Conservation (phyloP, 2,113 vertebrate genomes). For the Cygnus atratus region DNA sequence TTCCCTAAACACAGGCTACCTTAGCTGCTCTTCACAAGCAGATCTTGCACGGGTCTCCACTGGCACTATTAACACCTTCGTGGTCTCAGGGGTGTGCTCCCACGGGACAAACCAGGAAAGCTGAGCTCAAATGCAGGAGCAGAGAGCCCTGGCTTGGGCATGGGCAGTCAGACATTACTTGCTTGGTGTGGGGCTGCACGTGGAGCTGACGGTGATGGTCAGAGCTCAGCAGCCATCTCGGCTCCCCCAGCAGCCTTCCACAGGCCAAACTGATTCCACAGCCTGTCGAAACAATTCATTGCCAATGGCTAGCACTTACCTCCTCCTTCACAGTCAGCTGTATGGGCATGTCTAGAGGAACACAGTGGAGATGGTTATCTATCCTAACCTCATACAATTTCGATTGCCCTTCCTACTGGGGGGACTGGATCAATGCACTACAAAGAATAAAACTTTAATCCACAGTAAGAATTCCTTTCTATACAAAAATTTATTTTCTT, state of each 20-base stretch:
- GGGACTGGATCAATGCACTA: background rate
- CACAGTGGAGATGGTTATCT: background rate
- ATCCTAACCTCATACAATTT: background rate
- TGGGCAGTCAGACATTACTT: background rate
- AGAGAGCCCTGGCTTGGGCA: background rate
- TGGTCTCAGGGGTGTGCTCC: background rate
- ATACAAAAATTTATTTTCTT: background rate
- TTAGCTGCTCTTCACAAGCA: background rate
- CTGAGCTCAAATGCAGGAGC: background rate
- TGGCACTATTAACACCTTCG: background rate
- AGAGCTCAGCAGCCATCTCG: background rate
- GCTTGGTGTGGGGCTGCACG: background rate
- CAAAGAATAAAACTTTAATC: background rate
- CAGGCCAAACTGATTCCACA: fast-evolving
- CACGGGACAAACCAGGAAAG: background rate
- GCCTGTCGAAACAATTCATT: background rate
- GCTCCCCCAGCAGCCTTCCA: background rate
- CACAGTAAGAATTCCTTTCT: background rate
- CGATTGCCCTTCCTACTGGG: fast-evolving
- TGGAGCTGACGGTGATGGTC: fast-evolving
- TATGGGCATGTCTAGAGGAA: fast-evolving
- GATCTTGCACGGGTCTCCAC: background rate
- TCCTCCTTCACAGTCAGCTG: background rate
- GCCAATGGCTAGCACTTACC: background rate
- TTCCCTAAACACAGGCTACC: background rate